Evolutionary conservation across 2,888 invertebrate genomes (phyloP), one percentile per base, ranked within the genome.

Genomic region (Drosophila hamatofila): DNA sequence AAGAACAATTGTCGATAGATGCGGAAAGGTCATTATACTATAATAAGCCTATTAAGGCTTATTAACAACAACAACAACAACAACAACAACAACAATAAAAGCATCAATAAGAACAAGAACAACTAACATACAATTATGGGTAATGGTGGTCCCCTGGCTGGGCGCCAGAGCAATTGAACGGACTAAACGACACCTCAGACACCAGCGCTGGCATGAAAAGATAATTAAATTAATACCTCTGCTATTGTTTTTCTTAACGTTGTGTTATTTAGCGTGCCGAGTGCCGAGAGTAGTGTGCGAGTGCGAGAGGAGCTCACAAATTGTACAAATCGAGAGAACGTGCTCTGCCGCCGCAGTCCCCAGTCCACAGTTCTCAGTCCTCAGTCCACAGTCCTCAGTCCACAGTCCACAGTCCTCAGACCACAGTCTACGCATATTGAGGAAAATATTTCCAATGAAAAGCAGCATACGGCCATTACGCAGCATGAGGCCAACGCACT

Each of bases 161-260:
- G 74, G 74, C 73, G 74, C 78, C 74, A 64, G 23, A 61, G 64
- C 61, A 62, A 61, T 71, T 66, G 67, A 60, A 68, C 52, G 48
- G 80, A 41, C 73, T 74, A 77, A 71, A 71, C 71, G 79, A 80
- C 78, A 79, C 74, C 77, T 80, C 77, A 59, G 77, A 63, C 51
- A 63, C 51, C 66, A 30, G 30, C 9, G 23, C 48, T 65, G 73
- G 73, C 78, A 77, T 69, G 78, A 80, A 78, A 66, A 81, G 57
- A 80, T 80, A 80, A 79, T 79, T 79, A 80, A 79, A 79, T 79
- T 74, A 79, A 79, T 79, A 68, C 67, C 74, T 74, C 69, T 69
- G 72, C 72, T 60, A 69, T 80, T 80, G 76, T 78, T 68, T 72
- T 67, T 67, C 27, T 59, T 57, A 49, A 37, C 27, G 37, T 57